Conservation (phyloP, 1,140 invertebrate species). For the Conus ventricosus region DNA sequence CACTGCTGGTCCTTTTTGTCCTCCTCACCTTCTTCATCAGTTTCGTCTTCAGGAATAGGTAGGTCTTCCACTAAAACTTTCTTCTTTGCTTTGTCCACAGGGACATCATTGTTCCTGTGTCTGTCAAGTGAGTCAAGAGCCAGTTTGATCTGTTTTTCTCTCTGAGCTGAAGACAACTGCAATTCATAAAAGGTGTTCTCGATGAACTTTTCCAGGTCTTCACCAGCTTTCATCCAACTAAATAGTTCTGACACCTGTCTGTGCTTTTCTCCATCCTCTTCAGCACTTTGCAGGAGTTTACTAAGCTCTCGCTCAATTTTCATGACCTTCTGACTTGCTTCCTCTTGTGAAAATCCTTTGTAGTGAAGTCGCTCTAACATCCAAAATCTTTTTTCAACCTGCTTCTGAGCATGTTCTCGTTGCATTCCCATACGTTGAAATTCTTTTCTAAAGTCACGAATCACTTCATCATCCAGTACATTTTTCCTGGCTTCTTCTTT, state of each 20-base stretch:
- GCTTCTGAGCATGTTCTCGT: slow-evolving; percentile 6
- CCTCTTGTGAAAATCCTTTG: slow-evolving; percentile 9
- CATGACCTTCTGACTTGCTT: slow-evolving; percentile 19
- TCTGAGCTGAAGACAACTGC: not conserved
- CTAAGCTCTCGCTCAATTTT: not conserved
- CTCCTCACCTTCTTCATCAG: not conserved
- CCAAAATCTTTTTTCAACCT: slow-evolving; percentile 4
- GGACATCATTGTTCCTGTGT: not conserved
- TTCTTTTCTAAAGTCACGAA: slow-evolving; percentile 21
- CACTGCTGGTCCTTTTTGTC: not conserved
- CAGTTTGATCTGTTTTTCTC: not conserved
- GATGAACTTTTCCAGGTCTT: not conserved
- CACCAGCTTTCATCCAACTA: not conserved
- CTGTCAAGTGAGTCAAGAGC: not conserved
- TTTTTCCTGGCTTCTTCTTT: slow-evolving; percentile 10
- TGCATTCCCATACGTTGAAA: not conserved
- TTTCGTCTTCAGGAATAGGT: not conserved
- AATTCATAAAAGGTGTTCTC: not conserved
- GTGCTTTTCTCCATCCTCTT: not conserved
- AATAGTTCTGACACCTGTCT: not conserved
- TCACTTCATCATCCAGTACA: slow-evolving; percentile 18
- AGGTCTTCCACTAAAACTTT: slow-evolving; percentile 4
- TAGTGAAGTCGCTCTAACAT: not conserved
- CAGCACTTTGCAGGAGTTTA: not conserved
- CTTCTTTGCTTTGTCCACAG: not conserved